Evolutionary conservation across 2,797 vertebrate species (phyloP).

Genomic region (Halcyon chelicuti): DNA sequence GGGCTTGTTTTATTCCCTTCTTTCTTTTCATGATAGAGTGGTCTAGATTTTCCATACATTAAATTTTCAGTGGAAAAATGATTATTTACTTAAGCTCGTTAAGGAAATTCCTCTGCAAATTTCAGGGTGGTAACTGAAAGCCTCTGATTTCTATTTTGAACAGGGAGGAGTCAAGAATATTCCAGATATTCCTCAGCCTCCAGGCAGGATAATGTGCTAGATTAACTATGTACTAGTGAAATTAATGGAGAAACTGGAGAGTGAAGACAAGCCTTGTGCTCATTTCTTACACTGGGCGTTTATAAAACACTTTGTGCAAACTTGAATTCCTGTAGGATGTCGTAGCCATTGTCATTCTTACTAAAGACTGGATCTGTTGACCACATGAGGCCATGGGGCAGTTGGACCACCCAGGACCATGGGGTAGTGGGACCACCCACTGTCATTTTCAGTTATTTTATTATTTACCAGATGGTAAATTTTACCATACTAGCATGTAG

Average conservation of each 20-base stretch:
- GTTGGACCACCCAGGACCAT: neutral
- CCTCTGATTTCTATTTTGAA: constrained; percentile 27
- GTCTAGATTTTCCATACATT: neutral
- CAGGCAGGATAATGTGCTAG: neutral
- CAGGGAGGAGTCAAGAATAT: constrained; percentile 19
- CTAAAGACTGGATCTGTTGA: neutral
- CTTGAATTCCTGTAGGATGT: constrained; percentile 22
- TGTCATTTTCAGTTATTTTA: neutral
- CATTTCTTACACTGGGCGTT: neutral
- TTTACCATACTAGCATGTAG: neutral
- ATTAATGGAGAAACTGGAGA: constrained; percentile 1
- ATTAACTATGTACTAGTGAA: neutral
- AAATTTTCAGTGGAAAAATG: neutral
- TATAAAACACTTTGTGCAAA: neutral
- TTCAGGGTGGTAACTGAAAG: neutral
- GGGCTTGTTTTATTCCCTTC: neutral
- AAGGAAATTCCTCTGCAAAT: constrained; percentile 4
- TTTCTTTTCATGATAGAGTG: neutral
- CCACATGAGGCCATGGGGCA: neutral
- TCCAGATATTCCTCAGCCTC: constrained; percentile 32
- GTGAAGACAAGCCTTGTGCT: neutral
- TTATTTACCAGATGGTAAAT: neutral
- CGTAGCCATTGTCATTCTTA: accelerated
- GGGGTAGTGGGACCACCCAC: constrained; percentile 17
- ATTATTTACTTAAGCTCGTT: neutral